Conservation (phyloP, 2,797 vertebrate species). For the Alosa sapidissima region DNA sequence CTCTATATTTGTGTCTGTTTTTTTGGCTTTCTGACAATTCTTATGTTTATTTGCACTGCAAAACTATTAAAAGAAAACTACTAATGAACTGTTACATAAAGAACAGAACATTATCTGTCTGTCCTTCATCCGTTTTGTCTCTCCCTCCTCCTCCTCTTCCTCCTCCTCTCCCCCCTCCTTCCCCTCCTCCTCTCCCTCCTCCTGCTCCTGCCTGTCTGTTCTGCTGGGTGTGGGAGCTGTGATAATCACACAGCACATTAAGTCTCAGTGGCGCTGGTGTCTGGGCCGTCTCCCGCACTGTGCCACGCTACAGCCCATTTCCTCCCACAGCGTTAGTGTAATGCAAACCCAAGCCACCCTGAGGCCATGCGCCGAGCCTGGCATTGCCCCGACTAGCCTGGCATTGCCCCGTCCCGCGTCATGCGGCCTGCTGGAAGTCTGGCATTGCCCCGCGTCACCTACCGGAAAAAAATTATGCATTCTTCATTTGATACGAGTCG, state of each 20-base stretch:
- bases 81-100: no score
- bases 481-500: background rate
- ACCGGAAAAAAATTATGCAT: background rate
- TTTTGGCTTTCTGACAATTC: no score
- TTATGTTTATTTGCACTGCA: no score
- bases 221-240: background rate
- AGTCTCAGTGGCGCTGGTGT: background rate
- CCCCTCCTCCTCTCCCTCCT: background rate
- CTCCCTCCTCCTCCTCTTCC: background rate
- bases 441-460: background rate
- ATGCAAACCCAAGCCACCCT: background rate
- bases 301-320: background rate
- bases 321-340: background rate
- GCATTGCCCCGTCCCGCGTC: background rate
- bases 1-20: no score
- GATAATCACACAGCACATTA: conserved; percentile 16
- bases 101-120: background rate
- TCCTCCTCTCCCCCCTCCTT: background rate
- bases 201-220: background rate
- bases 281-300: background rate
- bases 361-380: background rate
- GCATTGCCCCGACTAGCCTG: background rate
- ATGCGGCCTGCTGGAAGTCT: background rate
- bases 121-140: background rate
- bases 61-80: no score